Evolutionary conservation across 2,113 vertebrate species (phyloP).

Genomic region (Neotoma lepida): DNA sequence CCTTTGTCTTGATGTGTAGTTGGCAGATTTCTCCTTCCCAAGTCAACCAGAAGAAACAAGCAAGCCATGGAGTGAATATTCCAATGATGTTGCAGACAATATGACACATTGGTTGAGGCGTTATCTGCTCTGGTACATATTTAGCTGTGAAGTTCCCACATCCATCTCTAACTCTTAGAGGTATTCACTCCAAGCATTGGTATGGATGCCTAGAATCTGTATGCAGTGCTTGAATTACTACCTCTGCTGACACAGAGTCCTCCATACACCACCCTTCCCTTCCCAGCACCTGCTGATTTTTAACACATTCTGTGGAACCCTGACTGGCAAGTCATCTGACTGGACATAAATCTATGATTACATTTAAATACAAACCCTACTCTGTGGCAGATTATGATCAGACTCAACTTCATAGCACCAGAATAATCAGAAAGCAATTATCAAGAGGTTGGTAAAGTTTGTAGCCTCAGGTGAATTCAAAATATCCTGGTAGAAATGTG

Average conservation of each 20-base stretch:
- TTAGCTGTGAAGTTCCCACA: not conserved
- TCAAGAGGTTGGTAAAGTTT: constrained; percentile 6
- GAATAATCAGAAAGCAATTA: constrained; percentile 33
- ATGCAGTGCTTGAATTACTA: not conserved
- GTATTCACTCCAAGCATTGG: not conserved
- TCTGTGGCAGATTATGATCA: not conserved
- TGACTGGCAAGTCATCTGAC: not conserved
- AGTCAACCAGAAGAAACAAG: not conserved
- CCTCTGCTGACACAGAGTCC: too few species aligned
- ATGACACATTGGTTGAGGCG: not conserved
- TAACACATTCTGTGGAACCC: not conserved
- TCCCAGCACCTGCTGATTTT: not conserved
- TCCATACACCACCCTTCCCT: not conserved
- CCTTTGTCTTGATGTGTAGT: not conserved
- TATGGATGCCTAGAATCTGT: not conserved
- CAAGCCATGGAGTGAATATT: too few species aligned
- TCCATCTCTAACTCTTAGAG: not conserved
- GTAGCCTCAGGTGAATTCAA: not conserved
- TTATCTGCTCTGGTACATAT: not conserved
- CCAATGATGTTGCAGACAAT: not conserved
- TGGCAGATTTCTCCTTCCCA: not conserved
- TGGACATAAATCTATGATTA: not conserved
- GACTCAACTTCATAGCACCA: not conserved
- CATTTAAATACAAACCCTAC: not conserved
- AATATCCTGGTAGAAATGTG: not conserved